Conservation (phyloP, 30 jellyfish, hydroid and myxozoan species). For the Nemopilema nomurai region DNA sequence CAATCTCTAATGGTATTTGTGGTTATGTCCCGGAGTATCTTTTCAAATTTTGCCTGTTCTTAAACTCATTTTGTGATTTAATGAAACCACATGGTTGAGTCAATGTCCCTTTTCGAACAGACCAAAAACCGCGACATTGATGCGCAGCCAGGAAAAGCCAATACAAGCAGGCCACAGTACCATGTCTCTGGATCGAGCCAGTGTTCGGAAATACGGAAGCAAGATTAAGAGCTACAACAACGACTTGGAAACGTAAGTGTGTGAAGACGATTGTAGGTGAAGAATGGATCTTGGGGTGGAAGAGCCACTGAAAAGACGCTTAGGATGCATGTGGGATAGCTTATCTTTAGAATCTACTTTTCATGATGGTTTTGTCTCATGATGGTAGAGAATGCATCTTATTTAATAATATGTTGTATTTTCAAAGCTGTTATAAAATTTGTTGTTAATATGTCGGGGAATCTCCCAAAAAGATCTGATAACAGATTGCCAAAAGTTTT, state of each 20-base stretch:
- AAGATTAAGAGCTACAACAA: constrained; percentile 66
- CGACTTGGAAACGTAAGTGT: constrained; percentile 57
- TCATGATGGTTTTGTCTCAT: too few species aligned
- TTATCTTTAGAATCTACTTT: too few species aligned
- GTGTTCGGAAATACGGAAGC: constrained; percentile 57
- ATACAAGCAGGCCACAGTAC: constrained; percentile 52
- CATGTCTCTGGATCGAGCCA: constrained; percentile 71
- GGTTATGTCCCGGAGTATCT: too few species aligned
- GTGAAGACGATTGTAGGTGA: neutral
- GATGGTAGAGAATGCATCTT: too few species aligned
- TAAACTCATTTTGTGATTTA: too few species aligned
- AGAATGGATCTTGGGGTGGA: neutral
- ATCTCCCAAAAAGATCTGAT: neutral
- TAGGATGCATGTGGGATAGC: neutral
- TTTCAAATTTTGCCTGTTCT: too few species aligned
- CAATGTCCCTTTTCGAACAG: neutral
- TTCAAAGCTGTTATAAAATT: too few species aligned
- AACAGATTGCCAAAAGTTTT: too few species aligned
- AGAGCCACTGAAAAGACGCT: neutral
- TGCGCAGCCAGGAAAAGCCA: constrained; percentile 19
- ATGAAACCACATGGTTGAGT: too few species aligned
- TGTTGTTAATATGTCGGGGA: too few species aligned
- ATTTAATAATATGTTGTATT: too few species aligned
- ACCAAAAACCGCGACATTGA: constrained; percentile 28
- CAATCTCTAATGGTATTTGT: too few species aligned